Evolutionary conservation across 2,888 invertebrate genomes (phyloP), one percentile per base, ranked within the genome.

Genomic region (Acleris holmiana): DNA sequence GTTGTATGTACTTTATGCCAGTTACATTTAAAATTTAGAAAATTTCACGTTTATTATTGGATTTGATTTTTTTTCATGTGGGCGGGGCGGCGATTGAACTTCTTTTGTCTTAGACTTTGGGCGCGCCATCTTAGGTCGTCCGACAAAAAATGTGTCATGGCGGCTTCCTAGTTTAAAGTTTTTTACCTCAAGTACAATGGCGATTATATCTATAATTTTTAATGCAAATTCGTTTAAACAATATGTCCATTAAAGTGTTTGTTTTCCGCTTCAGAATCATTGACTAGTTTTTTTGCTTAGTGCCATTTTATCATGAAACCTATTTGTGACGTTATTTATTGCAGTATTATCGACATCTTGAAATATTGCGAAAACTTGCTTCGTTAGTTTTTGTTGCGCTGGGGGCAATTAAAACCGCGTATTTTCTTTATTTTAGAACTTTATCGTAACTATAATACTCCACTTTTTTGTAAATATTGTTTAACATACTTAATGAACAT

Each of bases 81-180:
- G 91, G 91, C 84, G 91, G 86, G 91, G 89, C 83, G 73, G 70
- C 68, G 70, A 71, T 69, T 67, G 68, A 67, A 74, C 73, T 89
- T 88, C 91, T 91, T 91, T 91, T 91, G 91, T 91, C 90, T 92
- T 90, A 91, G 80, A 77, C 78, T 82, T 81, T 77, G 78, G 76
- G 71, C 73, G 81, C 91, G 91, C 91, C 91, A 91, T 92, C 91
- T 92, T 92, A 90, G 88, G 79, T 84, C 76, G 84, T 75, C 54
- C 79, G 81, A 84, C 85, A 90, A 91, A 89, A 64, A 91, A 89
- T 85, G 82, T 90, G 90, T 91, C 91, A 91, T 91, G 91, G 91
- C 91, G 89, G 80, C 85, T 71, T 65, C 71, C 65, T 60, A 60
- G 49, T 49, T 65, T 29, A 8, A 49, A 65, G 65, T 65, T 65